Base-by-base conservation (phyloP, 2,113 vertebrate species). In the Cygnus atratus region DNA sequence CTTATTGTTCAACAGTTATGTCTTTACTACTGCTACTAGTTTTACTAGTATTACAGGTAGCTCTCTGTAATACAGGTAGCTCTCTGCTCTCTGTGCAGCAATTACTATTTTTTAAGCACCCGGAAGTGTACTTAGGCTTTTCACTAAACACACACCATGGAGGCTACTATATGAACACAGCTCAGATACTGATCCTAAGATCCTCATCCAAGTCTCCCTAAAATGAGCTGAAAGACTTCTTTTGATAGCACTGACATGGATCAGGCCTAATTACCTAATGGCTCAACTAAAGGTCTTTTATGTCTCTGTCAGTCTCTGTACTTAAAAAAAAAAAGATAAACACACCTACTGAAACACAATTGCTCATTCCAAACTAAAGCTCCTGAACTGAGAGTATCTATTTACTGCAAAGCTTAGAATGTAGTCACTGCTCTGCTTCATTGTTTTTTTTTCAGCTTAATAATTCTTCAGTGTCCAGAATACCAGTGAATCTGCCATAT, bases 391-490 rank as follows among this genome's bases (percentile, higher is more conserved):
- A 75, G 20, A n/a, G 7, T 41, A 35, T 48, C 44, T 41, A 37
- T 54, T 52, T 68, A 63, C 68, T 90, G 58, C 54, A 74, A 50
- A 72, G 43, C 77, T 82, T 88, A 91, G 39, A 43, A 33, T 84
- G 16, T 68, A 33, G 62, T 86, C 82, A 33, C 5, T 79, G 14
- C 21, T 72, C 59, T 39, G 16, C 6, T 82, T 90, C 78, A 11
- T 28, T 15, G 21, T 43, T 74, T 25, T 22, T 22, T 66, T 68
- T 54, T 48, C 20, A 50, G 28, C 58, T 35, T 37, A 66, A 13
- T 58, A 87, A 93, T 19, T 44, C 71, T 97, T 95, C 93, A 46
- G 22, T 95, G 94, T 97, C 95, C 43, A 46, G 86, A 96, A 94
- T 73, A 94, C 63, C 85, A 95, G 87, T 89, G 29, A 87, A 95